Evolutionary conservation across 2,888 invertebrate species (phyloP).

Genomic region (Athrips mouffetella): DNA sequence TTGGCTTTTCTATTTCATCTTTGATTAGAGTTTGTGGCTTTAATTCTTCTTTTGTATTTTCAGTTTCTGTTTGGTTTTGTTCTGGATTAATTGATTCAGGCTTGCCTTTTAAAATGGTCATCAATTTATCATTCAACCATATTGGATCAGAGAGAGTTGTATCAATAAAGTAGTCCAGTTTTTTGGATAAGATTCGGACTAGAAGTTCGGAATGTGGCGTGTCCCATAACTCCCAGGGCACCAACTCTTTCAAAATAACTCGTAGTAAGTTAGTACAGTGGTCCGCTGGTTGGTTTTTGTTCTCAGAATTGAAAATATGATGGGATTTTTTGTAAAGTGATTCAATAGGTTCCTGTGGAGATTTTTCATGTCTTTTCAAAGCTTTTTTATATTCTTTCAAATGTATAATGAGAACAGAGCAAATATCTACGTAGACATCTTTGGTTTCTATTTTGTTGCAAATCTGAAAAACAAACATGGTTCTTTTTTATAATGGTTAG

Average conservation of each 20-base stretch:
- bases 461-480: slow-evolving; percentile 50
- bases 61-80: slow-evolving; percentile 19
- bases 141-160: slow-evolving; percentile 69
- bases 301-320: slow-evolving; percentile 50
- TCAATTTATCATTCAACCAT: slow-evolving; percentile 66
- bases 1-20: background rate
- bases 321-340: slow-evolving; percentile 70
- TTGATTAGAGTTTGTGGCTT: background rate
- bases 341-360: slow-evolving; percentile 57
- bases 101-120: slow-evolving; percentile 46
- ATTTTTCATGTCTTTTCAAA: slow-evolving; percentile 76
- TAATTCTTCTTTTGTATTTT: slow-evolving; percentile 13
- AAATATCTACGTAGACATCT: slow-evolving; percentile 61
- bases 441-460: slow-evolving; percentile 67
- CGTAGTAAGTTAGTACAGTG: slow-evolving; percentile 79
- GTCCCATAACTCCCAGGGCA: slow-evolving; percentile 83
- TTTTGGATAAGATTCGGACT: slow-evolving; percentile 79
- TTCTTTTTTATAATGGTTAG: too few relatives aligned
- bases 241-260: slow-evolving; percentile 79
- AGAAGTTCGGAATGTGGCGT: slow-evolving; percentile 81
- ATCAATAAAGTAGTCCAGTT: slow-evolving; percentile 70
- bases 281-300: slow-evolving; percentile 66
- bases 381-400: slow-evolving; percentile 81
- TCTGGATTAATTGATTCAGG: slow-evolving; percentile 12
- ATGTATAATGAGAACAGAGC: slow-evolving; percentile 78